phyloP scores from a whole-genome alignment of 2,888 invertebrate genomes.

The Pasiphila rectangulata region DNA sequence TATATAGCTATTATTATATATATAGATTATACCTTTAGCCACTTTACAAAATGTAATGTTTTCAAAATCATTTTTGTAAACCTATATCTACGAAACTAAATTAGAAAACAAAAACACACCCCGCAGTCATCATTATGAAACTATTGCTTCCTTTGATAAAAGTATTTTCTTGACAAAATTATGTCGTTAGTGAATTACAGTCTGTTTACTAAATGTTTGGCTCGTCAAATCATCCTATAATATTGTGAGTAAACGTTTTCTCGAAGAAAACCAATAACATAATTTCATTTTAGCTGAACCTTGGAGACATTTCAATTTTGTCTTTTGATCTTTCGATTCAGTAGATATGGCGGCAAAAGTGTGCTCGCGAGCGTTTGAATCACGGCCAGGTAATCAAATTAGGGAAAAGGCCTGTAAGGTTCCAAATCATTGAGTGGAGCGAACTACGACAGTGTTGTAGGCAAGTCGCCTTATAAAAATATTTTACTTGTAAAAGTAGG shows the following conservation, averaged over 20 bases:
- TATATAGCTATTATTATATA: too few species aligned
- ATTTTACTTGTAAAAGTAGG: too few species aligned
- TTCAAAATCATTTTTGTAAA: too few species aligned
- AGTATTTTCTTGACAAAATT: conserved; percentile 20
- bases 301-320: conserved; percentile 53
- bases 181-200: conserved; percentile 30
- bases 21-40: too few species aligned
- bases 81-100: too few species aligned
- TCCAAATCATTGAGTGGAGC: conserved; percentile 48
- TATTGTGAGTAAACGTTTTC: conserved; percentile 38
- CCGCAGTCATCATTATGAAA: neutral
- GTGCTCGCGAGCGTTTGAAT: conserved; percentile 44
- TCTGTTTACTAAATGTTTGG: conserved; percentile 31
- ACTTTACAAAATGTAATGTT: too few species aligned
- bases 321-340: conserved; percentile 58
- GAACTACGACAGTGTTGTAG: too few species aligned
- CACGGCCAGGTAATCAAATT: conserved; percentile 57
- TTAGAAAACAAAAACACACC: neutral
- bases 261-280: conserved; percentile 42
- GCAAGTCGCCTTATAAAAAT: too few species aligned
- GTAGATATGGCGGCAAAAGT: conserved; percentile 44
- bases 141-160: neutral
- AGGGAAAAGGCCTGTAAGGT: conserved; percentile 47
- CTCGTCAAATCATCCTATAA: conserved; percentile 36
- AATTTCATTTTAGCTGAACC: conserved; percentile 52